Evolutionary conservation across 2,888 invertebrate species (phyloP), one percentile per base, ranked within the genome.

Genomic region (Sinelater perroti): DNA sequence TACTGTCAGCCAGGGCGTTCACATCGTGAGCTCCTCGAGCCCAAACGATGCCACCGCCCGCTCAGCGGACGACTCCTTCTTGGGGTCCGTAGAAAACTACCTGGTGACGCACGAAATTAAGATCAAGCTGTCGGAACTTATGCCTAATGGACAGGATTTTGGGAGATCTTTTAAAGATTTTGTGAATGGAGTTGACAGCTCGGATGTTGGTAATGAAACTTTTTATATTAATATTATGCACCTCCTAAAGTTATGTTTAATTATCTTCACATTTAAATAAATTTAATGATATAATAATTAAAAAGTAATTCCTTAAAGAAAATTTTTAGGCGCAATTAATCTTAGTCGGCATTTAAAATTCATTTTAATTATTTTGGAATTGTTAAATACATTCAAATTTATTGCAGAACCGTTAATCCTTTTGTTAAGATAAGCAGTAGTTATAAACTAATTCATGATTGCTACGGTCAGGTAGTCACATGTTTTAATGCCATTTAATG

Each of bases 21-120:
- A 82, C 65, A 76, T 89, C 69, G 83, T 87, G 26, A 83, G 82
- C 55, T 77, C 82, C 36, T 75, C 81, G 1, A 84, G 83, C 60
- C 79, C 77, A 55, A 70, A 65, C 26, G 77, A 74, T 36, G 72
- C 78, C 74, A 64, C 80, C 72, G 64, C 82, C 78, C 75, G 86
- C 73, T 72, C 74, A 75, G 70, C 63, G 57, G 85, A 80, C 28
- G 84, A 84, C 62, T 79, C 83, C 0, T 72, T 83, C 0, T 63
- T 88, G 50, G 85, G 82, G 4, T 78, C 84, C 6, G 77, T 90
- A 68, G 83, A 88, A 10, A 84, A 83, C 67, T 90, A 90, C 67
- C 75, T 91, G 1, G 83, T 87, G 70, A 87, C 83, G 1, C 88
- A 90, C 63, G 91, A 91, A 71, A 72, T 91, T 10, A 84, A 87